Percentiles rank a stretch among this genome's conserved stretches.
Conservation (phyloP, 1,140 invertebrate genomes). For the Ditylenchus dipsaci region DNA sequence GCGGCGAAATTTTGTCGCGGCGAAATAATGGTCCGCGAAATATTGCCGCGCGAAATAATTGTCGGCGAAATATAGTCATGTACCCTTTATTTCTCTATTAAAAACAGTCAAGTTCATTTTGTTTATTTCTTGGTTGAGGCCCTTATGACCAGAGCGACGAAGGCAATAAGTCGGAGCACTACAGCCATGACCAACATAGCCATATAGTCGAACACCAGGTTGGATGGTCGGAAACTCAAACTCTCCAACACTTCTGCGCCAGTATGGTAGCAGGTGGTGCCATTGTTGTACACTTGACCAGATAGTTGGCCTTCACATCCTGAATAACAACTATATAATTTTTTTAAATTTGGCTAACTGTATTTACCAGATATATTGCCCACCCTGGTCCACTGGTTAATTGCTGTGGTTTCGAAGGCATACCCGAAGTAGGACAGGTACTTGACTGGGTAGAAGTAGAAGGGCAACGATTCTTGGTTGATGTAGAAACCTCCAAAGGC, state of each 20-base stretch:
- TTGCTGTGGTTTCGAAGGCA: slow-evolving; percentile 82
- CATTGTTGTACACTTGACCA: slow-evolving; percentile 1
- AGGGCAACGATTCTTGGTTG: slow-evolving; percentile 74
- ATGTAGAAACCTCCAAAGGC: slow-evolving; percentile 76
- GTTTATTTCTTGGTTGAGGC: slow-evolving; percentile 29
- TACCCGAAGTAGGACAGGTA: slow-evolving; percentile 92
- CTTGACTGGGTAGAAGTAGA: slow-evolving; percentile 82
- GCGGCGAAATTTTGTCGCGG: too few species aligned
- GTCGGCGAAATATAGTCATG: too few species aligned
- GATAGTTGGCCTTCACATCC: neutral
- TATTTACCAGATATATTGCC: slow-evolving; percentile 54
- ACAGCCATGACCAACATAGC: slow-evolving; percentile 70
- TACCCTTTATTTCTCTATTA: too few species aligned
- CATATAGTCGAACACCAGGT: slow-evolving; percentile 70
- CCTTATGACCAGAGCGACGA: slow-evolving; percentile 66
- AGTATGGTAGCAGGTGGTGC: slow-evolving; percentile 53
- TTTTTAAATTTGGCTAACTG: neutral
- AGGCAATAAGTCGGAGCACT: slow-evolving; percentile 73
- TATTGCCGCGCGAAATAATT: too few species aligned
- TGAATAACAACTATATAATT: slow-evolving; percentile 5
- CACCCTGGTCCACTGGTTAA: slow-evolving; percentile 79
- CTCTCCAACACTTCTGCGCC: slow-evolving; percentile 74
- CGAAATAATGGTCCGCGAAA: too few species aligned
- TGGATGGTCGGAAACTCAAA: slow-evolving; percentile 72
- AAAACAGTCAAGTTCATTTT: too few species aligned